Conservation (phyloP, 2,797 vertebrate species). For the Lutjanus campechanus region DNA sequence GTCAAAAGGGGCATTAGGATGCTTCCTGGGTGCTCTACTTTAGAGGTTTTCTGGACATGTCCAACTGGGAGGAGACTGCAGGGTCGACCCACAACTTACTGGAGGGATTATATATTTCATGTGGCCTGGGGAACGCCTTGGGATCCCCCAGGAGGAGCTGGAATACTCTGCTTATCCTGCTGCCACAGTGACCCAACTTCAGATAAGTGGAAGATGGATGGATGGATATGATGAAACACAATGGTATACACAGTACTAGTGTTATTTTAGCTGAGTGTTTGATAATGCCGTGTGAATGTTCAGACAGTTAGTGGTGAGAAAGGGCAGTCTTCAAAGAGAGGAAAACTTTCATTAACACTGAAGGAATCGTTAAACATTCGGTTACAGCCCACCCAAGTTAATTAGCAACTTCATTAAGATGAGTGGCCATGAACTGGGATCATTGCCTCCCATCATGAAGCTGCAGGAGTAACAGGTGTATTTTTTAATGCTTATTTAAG, state of each 20-base stretch:
- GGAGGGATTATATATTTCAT: no score
- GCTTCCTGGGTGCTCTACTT: no score
- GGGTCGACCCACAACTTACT: no score
- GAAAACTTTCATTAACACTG: slow-evolving; percentile 15
- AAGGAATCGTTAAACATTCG: slow-evolving; percentile 9
- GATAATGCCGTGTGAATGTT: slow-evolving; percentile 9
- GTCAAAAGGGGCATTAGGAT: no score
- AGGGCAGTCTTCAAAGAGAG: slow-evolving; percentile 23
- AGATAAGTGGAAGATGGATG: no score
- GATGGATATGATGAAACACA: not conserved
- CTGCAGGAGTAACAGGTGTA: slow-evolving; percentile 30
- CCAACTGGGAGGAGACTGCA: no score
- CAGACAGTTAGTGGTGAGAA: not conserved
- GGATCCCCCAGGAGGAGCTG: no score
- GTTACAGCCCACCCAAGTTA: slow-evolving; percentile 26
- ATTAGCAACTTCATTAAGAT: slow-evolving; percentile 46
- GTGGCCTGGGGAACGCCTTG: no score
- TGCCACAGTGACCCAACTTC: no score
- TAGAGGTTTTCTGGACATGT: no score
- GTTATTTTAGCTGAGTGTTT: not conserved
- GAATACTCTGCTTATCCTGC: no score
- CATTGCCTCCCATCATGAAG: slow-evolving; percentile 18
- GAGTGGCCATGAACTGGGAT: slow-evolving; percentile 32
- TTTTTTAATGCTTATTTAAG: slow-evolving; percentile 30
- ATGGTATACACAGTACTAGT: not conserved